Percentiles rank a stretch among this genome's conserved stretches.
Conservation (phyloP, 2,888 invertebrate genomes). For the Operophtera brumata region DNA sequence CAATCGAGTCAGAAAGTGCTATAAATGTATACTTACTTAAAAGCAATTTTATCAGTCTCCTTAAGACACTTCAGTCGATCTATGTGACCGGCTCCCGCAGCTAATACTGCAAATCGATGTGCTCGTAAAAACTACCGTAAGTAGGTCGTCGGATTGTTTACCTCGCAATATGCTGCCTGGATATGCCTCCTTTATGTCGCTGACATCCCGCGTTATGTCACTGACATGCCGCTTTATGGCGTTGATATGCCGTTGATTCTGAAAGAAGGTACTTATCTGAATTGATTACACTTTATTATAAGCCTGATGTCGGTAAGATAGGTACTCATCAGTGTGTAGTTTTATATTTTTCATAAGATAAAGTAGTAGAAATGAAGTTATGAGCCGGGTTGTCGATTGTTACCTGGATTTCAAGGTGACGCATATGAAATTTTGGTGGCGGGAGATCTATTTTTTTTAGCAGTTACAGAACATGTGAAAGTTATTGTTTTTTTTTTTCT, state of each 20-base stretch:
- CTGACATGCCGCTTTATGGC: neutral
- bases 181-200: neutral
- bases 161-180: constrained; percentile 2
- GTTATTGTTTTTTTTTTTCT: too few relatives aligned
- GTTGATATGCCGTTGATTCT: constrained; percentile 3
- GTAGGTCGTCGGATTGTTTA: constrained; percentile 13
- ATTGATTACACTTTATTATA: constrained; percentile 7
- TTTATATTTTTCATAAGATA: neutral
- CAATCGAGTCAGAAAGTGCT: too few relatives aligned
- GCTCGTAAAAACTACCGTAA: constrained; percentile 13
- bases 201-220: neutral
- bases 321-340: constrained; percentile 9
- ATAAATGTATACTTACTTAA: too few relatives aligned
- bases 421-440: too few relatives aligned
- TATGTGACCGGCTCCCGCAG: neutral
- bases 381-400: neutral
- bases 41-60: neutral
- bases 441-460: too few relatives aligned
- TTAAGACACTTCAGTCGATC: neutral
- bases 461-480: too few relatives aligned
- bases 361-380: neutral
- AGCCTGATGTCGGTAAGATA: constrained; percentile 7
- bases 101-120: constrained; percentile 11
- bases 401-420: too few relatives aligned
- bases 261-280: neutral